Conservation (phyloP, 2,888 invertebrate genomes). For the Pardosa pseudoannulata region DNA sequence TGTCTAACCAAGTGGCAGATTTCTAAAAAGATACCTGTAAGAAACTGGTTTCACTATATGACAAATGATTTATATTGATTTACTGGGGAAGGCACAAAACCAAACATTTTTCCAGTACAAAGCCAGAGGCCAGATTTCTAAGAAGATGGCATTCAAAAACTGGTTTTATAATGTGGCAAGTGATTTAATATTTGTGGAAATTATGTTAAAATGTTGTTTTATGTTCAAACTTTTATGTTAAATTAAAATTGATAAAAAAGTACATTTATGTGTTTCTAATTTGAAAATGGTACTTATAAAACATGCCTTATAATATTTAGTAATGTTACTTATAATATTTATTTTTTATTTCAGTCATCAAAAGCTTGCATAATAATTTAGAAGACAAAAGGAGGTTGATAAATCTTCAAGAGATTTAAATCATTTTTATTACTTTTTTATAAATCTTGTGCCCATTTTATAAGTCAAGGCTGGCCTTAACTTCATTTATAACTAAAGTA, state of each 20-base stretch:
- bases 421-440: not conserved
- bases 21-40: too few species aligned
- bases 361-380: conserved; percentile 46
- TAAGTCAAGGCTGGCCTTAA: conserved; percentile 1
- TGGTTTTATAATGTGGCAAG: not conserved
- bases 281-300: too few species aligned
- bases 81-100: too few species aligned
- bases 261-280: not conserved
- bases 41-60: too few species aligned
- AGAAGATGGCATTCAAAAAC: too few species aligned
- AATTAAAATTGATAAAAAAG: not conserved
- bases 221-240: not conserved
- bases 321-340: not conserved
- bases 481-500: not conserved
- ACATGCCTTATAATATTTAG: too few species aligned
- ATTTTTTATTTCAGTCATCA: conserved; percentile 39
- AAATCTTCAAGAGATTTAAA: not conserved
- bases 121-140: too few species aligned
- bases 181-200: not conserved
- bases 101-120: too few species aligned
- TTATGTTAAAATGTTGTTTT: not conserved
- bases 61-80: too few species aligned
- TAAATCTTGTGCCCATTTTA: not conserved
- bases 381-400: not conserved
- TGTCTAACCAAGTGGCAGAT: too few species aligned